phyloP scores from a whole-genome alignment of 2,888 invertebrate genomes.

The Pandemis heparana region DNA sequence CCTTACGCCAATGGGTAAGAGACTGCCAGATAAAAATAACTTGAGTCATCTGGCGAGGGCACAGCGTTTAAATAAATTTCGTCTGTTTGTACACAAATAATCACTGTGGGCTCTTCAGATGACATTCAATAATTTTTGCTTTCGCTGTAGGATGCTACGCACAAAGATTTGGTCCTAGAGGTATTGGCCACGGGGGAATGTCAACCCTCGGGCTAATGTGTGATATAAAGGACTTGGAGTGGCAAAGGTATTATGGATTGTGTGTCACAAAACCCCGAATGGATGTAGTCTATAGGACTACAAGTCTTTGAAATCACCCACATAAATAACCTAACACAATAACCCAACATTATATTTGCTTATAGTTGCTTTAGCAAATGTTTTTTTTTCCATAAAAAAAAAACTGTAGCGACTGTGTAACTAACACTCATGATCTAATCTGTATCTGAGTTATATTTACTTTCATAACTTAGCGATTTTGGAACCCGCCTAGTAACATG shows the following conservation, averaged over 20 bases:
- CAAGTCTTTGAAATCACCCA: conserved; percentile 50
- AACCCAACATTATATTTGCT: conserved; percentile 63
- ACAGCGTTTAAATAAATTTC: conserved; percentile 54
- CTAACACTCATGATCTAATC: conserved; percentile 16
- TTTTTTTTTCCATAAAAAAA: conserved; percentile 42
- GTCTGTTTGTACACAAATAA: conserved; percentile 30
- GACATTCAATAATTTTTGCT: conserved; percentile 73
- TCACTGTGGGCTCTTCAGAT: conserved; percentile 72
- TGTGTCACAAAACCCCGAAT: conserved; percentile 55
- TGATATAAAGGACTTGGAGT: conserved; percentile 92
- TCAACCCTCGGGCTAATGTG: conserved; percentile 93
- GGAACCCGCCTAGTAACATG: conserved; percentile 47
- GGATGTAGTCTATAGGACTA: conserved; percentile 63
- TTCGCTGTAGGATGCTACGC: conserved; percentile 95
- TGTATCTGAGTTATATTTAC: not conserved
- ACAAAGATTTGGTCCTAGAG: conserved; percentile 97
- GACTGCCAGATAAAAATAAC: conserved; percentile 64
- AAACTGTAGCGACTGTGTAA: conserved; percentile 43
- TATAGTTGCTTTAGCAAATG: conserved; percentile 72
- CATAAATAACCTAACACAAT: conserved; percentile 53
- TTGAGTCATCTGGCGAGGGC: conserved; percentile 75
- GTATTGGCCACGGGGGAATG: conserved; percentile 96
- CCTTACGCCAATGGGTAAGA: conserved; percentile 93
- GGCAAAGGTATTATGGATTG: conserved; percentile 87
- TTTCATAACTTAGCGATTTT: conserved; percentile 4